phyloP scores from a whole-genome alignment of 23 tunicate genomes.

The Clavelina lepadiformis region DNA sequence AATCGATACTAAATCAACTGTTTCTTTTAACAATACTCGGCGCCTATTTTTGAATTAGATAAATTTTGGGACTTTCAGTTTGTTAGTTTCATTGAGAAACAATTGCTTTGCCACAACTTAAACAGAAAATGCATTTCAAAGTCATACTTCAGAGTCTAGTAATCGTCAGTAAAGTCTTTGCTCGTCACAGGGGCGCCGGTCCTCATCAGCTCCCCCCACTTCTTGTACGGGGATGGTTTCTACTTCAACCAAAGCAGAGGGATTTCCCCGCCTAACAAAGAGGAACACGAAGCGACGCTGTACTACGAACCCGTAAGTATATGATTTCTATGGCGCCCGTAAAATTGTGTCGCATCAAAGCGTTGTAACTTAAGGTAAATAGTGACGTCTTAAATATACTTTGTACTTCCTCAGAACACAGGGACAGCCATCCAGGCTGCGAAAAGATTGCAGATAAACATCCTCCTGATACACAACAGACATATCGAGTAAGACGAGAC shows the following conservation, averaged over 20 bases:
- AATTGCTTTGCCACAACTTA: too few species aligned
- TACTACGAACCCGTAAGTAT: constrained; percentile 80
- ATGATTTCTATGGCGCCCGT: not conserved
- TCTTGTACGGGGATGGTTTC: constrained; percentile 57
- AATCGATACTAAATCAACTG: too few species aligned
- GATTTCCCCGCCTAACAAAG: constrained; percentile 32
- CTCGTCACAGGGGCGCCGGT: constrained; percentile 75
- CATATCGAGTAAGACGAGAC: constrained; percentile 45
- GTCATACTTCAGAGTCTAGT: too few species aligned
- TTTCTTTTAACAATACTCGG: too few species aligned
- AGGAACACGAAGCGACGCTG: constrained; percentile 57
- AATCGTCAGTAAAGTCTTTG: too few species aligned
- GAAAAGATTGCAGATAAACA: constrained; percentile 77
- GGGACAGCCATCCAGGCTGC: constrained; percentile 65
- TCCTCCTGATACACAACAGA: constrained; percentile 22
- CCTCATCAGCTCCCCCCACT: constrained; percentile 74
- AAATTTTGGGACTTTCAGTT: too few species aligned
- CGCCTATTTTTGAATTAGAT: too few species aligned
- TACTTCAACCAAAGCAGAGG: constrained; percentile 49
- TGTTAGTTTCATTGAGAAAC: too few species aligned
- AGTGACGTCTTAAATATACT: too few species aligned
- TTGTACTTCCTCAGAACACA: constrained; percentile 81
- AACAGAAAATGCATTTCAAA: too few species aligned
- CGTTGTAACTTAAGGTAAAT: too few species aligned
- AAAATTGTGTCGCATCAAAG: not conserved